Evolutionary conservation across 2,113 vertebrate genomes (phyloP), one percentile per base, ranked within the genome.

Genomic region (Elgaria multicarinata): DNA sequence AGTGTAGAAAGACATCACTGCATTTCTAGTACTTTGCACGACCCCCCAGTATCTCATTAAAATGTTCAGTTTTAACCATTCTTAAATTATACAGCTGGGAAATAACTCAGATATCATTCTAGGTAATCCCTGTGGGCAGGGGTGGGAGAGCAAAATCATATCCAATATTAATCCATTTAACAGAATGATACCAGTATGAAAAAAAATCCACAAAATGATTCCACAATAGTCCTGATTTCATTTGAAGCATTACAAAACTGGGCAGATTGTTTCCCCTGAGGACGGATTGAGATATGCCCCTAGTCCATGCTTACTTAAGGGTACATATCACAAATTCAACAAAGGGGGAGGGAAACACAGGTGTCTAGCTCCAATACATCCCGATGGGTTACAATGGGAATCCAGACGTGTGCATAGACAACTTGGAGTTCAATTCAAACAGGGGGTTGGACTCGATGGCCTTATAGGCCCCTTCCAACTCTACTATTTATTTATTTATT

Each of bases 1-100:
- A 0, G 12, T 22, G 1, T 1, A 85, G 77, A 67, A 10, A 22
- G 12, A 1, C 10, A 5, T 0, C 82, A 46, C 46, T 89, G 2
- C n/a, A 83, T 64, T 3, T 14, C 81, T 79, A 8, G 64, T 31
- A 20, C 3, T 55, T 36, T 0, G 33, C 89, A 58, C 36, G 67
- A 58, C 31, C 87, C 31, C 1, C 0, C 1, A 4, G 18, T 26
- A n/a, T 46, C 42, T 2, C 55, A 77, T 46, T 66, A 13, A 87
- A 66, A 78, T 28, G 9, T 46, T n/a, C 58, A 55, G 3, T 36
- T 10, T 26, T 5, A 6, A 28, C 46, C 18, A n/a, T 50, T 22
- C 44, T 78, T 50, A 87, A 87, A 79, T 14, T 66, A 75, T 77
- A 66, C 9, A 42, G 42, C 9, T 46, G 42, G 46, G 62, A 42